Conservation (phyloP, 2,888 invertebrate genomes). For the Laspeyria flexula region DNA sequence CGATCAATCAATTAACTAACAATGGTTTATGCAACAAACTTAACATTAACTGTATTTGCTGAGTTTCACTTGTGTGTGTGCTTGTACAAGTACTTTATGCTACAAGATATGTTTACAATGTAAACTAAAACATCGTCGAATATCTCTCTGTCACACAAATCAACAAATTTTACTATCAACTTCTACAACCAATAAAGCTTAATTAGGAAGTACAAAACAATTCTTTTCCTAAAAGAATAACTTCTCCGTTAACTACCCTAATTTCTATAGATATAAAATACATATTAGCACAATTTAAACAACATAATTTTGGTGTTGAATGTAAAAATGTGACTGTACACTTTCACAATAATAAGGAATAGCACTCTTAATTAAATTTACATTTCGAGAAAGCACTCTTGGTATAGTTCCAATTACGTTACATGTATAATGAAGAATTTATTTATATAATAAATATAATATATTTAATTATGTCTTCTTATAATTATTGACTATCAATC, state of each 20-base stretch:
- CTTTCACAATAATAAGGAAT: conserved; percentile 46
- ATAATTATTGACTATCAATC: conserved; percentile 33
- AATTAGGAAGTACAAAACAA: conserved; percentile 70
- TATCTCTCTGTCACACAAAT: conserved; percentile 23
- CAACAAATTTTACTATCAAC: conserved; percentile 36
- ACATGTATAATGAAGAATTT: conserved; percentile 47
- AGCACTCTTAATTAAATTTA: conserved; percentile 67
- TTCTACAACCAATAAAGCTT: conserved; percentile 63
- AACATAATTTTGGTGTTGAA: conserved; percentile 63
- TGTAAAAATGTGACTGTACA: conserved; percentile 54
- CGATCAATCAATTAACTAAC: conserved; percentile 41
- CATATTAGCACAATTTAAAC: conserved; percentile 60
- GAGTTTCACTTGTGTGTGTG: conserved; percentile 29
- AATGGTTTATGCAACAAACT: conserved; percentile 37
- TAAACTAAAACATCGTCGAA: conserved; percentile 22
- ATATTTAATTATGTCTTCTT: conserved; percentile 1
- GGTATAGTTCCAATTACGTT: conserved; percentile 56
- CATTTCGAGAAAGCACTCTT: conserved; percentile 78
- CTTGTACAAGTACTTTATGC: conserved; percentile 37
- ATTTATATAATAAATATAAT: conserved; percentile 26
- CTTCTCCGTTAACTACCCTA: conserved; percentile 62
- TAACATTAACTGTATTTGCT: conserved; percentile 35
- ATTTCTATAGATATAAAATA: conserved; percentile 58
- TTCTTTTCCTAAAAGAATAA: conserved; percentile 85
- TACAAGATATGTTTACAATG: conserved; percentile 44